These are phyloP conservation scores for Phragmatobia fuliginosa DNA, from an alignment of 2,888 invertebrate genomes.

Conservation along the genomic window DNA sequence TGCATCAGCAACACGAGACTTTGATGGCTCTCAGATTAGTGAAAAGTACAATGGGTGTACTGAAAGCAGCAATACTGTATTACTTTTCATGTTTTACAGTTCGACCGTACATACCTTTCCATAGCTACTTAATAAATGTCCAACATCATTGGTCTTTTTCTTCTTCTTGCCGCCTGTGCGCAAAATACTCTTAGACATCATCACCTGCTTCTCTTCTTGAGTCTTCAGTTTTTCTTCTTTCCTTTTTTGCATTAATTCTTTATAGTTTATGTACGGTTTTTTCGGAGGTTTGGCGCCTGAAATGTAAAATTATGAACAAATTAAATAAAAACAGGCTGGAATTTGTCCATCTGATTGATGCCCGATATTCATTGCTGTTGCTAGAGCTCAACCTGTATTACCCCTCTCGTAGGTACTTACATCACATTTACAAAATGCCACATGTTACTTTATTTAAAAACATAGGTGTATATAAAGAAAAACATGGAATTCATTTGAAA, in stretches of 20 bases:
- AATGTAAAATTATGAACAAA: conserved; percentile 28
- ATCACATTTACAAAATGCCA: neutral
- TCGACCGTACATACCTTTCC: conserved; percentile 73
- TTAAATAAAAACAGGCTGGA: neutral
- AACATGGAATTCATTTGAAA: neutral
- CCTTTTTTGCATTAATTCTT: conserved; percentile 88
- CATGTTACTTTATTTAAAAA: neutral
- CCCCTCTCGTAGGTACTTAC: too few relatives aligned
- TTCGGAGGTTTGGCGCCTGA: conserved; percentile 92
- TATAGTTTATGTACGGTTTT: conserved; percentile 90
- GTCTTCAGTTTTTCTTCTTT: conserved; percentile 84
- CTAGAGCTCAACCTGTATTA: too few relatives aligned
- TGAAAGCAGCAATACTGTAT: neutral
- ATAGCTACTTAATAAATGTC: conserved; percentile 78
- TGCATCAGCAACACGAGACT: too few relatives aligned
- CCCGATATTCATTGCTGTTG: too few relatives aligned
- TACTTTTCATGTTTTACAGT: neutral
- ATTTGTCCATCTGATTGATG: too few relatives aligned
- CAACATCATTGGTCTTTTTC: conserved; percentile 81
- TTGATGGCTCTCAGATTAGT: too few relatives aligned
- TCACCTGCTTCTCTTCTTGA: conserved; percentile 82
- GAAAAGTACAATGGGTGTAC: too few relatives aligned
- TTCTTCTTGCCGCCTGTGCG: conserved; percentile 85
- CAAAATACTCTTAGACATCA: conserved; percentile 87
- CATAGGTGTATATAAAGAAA: neutral